phyloP scores from a whole-genome alignment of 2,113 vertebrate genomes.

The Mohoua ochrocephala region DNA sequence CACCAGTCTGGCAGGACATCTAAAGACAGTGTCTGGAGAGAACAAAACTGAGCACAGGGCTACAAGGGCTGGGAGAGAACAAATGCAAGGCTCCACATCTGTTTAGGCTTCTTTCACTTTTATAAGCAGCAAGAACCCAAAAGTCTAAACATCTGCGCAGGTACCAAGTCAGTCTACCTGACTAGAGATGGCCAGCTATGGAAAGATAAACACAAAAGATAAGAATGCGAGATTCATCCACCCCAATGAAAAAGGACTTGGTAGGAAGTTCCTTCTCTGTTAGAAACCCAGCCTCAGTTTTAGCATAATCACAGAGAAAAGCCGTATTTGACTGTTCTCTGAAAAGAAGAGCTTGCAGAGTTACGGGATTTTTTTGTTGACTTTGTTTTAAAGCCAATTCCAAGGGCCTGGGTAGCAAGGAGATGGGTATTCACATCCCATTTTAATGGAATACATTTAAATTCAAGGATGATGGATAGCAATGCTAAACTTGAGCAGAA shows the following conservation, averaged over 20 bases:
- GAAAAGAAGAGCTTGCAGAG: not conserved
- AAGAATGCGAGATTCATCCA: not conserved
- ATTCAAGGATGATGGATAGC: not conserved
- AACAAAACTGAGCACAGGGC: not conserved
- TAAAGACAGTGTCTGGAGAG: not conserved
- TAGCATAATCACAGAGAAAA: not conserved
- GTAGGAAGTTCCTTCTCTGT: not conserved
- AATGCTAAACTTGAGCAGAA: not conserved
- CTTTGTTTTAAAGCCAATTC: not conserved
- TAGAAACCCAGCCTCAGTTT: not conserved
- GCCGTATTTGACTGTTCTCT: not conserved
- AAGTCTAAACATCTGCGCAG: not conserved
- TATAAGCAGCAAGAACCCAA: not conserved
- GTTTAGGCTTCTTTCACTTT: not conserved
- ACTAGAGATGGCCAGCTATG: not conserved
- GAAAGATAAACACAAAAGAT: not conserved
- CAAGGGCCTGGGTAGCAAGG: not conserved
- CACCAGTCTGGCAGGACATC: not conserved
- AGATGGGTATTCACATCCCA: not conserved
- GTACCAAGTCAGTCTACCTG: not conserved
- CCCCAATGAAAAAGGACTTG: not conserved
- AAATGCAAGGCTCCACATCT: not conserved
- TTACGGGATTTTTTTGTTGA: not conserved
- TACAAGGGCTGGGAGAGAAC: not conserved
- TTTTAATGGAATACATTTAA: not conserved